These are phyloP conservation scores for Crax fasciolata DNA, from an alignment of 2,797 vertebrate species.

Conservation along the genomic window DNA sequence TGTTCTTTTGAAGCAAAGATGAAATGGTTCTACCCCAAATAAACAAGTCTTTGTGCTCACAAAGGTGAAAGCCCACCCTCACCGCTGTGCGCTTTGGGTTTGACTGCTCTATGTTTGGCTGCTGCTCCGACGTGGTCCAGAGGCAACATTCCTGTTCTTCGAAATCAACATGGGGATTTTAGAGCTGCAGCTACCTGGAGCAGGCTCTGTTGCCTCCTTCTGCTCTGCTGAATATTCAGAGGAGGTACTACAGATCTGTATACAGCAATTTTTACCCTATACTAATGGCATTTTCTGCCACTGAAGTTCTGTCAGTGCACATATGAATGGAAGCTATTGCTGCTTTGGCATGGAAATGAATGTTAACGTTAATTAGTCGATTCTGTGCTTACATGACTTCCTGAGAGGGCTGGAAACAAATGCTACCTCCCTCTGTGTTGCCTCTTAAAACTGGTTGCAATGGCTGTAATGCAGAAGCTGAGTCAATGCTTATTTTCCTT, in stretches of 20 bases:
- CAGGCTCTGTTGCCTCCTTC: not conserved
- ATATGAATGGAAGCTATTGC: not conserved
- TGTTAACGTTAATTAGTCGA: fast-evolving
- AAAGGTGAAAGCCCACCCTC: fast-evolving
- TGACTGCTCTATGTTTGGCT: not conserved
- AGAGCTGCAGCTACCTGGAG: not conserved
- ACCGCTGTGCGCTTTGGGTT: not conserved
- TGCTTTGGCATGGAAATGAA: not conserved
- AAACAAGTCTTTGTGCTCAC: not conserved
- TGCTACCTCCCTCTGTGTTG: not conserved
- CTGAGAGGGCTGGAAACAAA: not conserved
- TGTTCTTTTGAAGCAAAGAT: not conserved
- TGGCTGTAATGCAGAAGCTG: not conserved
- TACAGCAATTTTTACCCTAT: not conserved
- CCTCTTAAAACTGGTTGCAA: not conserved
- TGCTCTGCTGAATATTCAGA: not conserved
- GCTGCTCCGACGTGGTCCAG: not conserved
- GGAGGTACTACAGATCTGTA: not conserved
- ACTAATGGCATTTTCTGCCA: not conserved
- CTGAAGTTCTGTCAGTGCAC: not conserved
- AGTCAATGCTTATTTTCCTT: not conserved
- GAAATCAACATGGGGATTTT: not conserved
- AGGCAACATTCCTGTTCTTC: not conserved
- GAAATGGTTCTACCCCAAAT: not conserved
- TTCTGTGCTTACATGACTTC: not conserved